Percentiles rank a stretch among this genome's conserved stretches.
These are phyloP conservation scores for Vulpes vulpes DNA, from an alignment of 2,113 vertebrate genomes.

Conservation along the genomic window DNA sequence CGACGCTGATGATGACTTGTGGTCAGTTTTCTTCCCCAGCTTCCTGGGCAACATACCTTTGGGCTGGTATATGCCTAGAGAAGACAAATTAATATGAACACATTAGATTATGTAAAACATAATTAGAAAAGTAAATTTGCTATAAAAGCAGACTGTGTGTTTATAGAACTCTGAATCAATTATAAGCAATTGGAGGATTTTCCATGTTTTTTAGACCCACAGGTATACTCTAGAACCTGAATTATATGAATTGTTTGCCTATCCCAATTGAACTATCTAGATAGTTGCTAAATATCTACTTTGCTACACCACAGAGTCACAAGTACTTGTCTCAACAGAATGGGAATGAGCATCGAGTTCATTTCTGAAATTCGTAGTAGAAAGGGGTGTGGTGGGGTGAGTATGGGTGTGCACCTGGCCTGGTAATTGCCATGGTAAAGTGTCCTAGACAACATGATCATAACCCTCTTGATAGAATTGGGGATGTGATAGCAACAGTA, in stretches of 20 bases:
- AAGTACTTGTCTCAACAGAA: neutral
- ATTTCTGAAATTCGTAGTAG: conserved; percentile 39
- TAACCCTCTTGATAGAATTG: conserved; percentile 64
- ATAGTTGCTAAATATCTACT: neutral
- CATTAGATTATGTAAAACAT: conserved; percentile 46
- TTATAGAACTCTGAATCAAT: conserved; percentile 40
- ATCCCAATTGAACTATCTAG: conserved; percentile 4
- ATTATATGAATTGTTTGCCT: conserved; percentile 10
- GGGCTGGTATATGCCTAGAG: neutral
- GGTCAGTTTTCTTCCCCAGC: conserved; percentile 20
- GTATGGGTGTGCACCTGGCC: neutral
- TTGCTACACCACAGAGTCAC: neutral
- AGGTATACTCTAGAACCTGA: neutral
- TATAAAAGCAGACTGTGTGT: conserved; percentile 39
- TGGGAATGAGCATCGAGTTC: neutral
- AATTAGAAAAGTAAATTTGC: conserved; percentile 37
- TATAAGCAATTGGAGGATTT: neutral
- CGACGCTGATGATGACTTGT: neutral
- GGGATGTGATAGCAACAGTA: conserved; percentile 63
- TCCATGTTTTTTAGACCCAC: conserved; percentile 5
- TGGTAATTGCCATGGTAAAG: conserved; percentile 55
- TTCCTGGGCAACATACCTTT: neutral
- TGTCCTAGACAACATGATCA: conserved; percentile 72
- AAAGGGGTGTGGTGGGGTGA: conserved; percentile 11
- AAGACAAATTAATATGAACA: neutral